Base-by-base conservation (phyloP, 2,113 vertebrate genomes). In the Ameiurus melas region DNA sequence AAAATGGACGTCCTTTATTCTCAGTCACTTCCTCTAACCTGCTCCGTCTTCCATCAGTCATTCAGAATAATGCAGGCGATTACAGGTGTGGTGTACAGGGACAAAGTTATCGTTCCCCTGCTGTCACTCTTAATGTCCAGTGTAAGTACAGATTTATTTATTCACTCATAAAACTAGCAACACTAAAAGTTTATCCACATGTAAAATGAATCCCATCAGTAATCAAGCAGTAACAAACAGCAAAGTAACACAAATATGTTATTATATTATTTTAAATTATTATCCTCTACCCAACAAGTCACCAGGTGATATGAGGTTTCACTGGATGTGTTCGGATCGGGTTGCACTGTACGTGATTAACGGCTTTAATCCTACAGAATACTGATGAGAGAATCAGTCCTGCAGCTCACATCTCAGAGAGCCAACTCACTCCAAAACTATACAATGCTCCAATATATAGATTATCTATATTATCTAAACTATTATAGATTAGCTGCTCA, bases 61-160 rank as follows among this genome's bases (percentile, higher is more conserved):
- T 75, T 75, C 86, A 73, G 30, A 5, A 13, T 12, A 27, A 10
- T 16, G 47, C 64, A 85, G 89, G 83, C 12, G 2, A 25, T 27
- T 90, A 90, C n/a, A 4, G 2, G 4, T 90, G 89, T 87, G 64
- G 17, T 43, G 17, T 71, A 12, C n/a, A 0, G 51, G 75, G 1
- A 58, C 27, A 81, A 33, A 12, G 8, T 85, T 83, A 53, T 66
- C 66, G 0, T 4, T 90, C 89, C 58, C 64, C 86, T 73, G 53
- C n/a, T 79, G 86, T 87, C 47, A 4, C 71, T 79, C 85, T 89
- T 2, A 2, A 86, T 70, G 85, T 89, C 27, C 79, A 81, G 17
- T 22, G 79, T 60, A 36, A 81, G 79, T 53, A 55, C 51, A 80
- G 20, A 27, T 80, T 80, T 81, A 36, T 58, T 58, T 10, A 68